Percentiles rank a stretch among this genome's conserved stretches.
Conservation (phyloP, 2,113 vertebrate species). For the zebrafish (Danio rerio) region DNA sequence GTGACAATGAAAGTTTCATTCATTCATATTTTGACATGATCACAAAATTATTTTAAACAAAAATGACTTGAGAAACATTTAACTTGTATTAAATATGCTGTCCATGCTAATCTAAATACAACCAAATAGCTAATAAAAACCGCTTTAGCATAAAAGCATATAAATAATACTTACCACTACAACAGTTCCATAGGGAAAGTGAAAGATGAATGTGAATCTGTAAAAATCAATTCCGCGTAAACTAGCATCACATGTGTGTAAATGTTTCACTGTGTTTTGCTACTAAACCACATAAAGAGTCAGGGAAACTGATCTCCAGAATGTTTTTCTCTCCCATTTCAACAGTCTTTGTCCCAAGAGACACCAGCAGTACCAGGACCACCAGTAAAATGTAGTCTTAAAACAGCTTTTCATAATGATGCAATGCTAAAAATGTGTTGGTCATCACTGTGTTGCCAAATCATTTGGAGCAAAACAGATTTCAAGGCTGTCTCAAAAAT, state of each 20-base stretch:
- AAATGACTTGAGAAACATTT: too few species aligned
- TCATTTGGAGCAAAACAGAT: neutral
- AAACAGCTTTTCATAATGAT: neutral
- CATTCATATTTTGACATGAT: too few species aligned
- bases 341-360: neutral
- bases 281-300: conserved; percentile 12
- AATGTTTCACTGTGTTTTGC: conserved; percentile 60
- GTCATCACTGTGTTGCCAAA: neutral
- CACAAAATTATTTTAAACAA: too few species aligned
- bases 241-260: conserved; percentile 73
- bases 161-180: too few species aligned
- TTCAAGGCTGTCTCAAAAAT: neutral
- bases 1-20: too few species aligned
- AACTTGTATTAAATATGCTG: too few species aligned
- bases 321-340: neutral
- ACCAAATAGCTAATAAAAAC: too few species aligned
- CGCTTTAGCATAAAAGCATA: too few species aligned
- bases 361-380: neutral
- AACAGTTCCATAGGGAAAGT: conserved; percentile 47
- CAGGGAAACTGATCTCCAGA: neutral
- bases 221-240: conserved; percentile 75
- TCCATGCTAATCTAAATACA: too few species aligned
- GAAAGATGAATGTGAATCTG: conserved; percentile 68
- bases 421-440: neutral
- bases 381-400: neutral